phyloP scores from a whole-genome alignment of 2,797 vertebrate genomes.

The Protonibea diacanthus region DNA sequence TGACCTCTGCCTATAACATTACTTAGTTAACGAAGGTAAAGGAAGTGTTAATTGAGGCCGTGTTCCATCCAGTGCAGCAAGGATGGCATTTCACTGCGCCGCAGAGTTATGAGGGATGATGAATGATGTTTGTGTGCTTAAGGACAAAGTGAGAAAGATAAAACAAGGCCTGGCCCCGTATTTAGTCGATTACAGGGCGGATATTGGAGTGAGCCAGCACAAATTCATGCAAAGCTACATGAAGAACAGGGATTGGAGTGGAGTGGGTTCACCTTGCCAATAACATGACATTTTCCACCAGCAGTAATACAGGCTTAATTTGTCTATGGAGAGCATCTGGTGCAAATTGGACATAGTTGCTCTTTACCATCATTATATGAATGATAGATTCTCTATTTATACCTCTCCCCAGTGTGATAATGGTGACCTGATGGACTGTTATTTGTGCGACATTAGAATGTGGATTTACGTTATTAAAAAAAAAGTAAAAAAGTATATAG shows the following conservation, averaged over 20 bases:
- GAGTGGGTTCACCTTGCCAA: conserved; percentile 79
- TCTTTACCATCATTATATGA: conserved; percentile 69
- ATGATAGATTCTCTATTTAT: conserved; percentile 69
- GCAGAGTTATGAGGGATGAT: conserved; percentile 16
- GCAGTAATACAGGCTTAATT: conserved; percentile 77
- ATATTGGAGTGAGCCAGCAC: conserved; percentile 70
- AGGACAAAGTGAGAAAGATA: conserved; percentile 37
- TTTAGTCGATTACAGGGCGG: conserved; percentile 71
- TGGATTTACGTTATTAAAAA: conserved; percentile 26
- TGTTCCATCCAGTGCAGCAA: conserved; percentile 16
- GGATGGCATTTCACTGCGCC: conserved; percentile 45
- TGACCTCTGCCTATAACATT: conserved; percentile 41
- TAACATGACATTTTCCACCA: conserved; percentile 82
- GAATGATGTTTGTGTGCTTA: conserved; percentile 10
- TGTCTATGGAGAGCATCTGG: conserved; percentile 79
- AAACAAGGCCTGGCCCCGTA: conserved; percentile 52
- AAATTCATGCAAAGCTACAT: conserved; percentile 64
- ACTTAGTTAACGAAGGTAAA: conserved; percentile 45
- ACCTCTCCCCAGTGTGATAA: conserved; percentile 38
- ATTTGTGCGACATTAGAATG: conserved; percentile 43
- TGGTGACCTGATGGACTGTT: conserved; percentile 25
- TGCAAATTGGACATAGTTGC: conserved; percentile 78
- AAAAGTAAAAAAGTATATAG: not conserved
- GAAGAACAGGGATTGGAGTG: conserved; percentile 54
- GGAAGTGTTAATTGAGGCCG: conserved; percentile 49